Percentiles rank a stretch among this genome's conserved stretches.
These are phyloP conservation scores for Drosophila gaucha DNA, from an alignment of 2,888 invertebrate species.

Conservation along the genomic window DNA sequence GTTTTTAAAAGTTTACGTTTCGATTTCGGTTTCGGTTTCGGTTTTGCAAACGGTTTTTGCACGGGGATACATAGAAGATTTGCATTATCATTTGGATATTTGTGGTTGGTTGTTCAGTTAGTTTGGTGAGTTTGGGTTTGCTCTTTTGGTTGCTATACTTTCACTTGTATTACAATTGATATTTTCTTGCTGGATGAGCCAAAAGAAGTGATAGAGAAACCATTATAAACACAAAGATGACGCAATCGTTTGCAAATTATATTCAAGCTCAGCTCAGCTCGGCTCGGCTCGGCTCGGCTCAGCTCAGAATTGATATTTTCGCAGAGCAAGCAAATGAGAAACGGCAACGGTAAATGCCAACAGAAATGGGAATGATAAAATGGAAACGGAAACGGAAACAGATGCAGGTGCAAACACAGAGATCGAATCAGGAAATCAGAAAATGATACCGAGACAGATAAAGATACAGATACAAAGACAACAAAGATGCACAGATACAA, in stretches of 20 bases:
- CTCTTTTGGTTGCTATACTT: slow-evolving; percentile 77
- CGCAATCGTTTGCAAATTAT: slow-evolving; percentile 16
- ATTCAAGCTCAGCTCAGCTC: slow-evolving; percentile 14
- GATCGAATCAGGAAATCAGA: slow-evolving; percentile 7
- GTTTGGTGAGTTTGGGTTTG: slow-evolving; percentile 67
- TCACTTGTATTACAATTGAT: slow-evolving; percentile 82
- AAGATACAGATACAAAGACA: slow-evolving; percentile 4
- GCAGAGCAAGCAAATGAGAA: slow-evolving; percentile 79
- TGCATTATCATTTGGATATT: slow-evolving; percentile 65
- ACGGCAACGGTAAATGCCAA: slow-evolving; percentile 38
- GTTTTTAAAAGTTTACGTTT: slow-evolving; percentile 16
- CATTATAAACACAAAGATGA: slow-evolving; percentile 52
- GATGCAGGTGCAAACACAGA: slow-evolving; percentile 11
- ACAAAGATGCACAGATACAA: slow-evolving; percentile 10
- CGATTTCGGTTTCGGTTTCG: slow-evolving; percentile 21
- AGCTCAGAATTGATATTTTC: slow-evolving; percentile 19
- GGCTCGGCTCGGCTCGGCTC: slow-evolving; percentile 2
- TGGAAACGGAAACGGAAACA: not conserved
- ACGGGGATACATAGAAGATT: slow-evolving; percentile 77
- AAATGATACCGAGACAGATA: slow-evolving; percentile 8
- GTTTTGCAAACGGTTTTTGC: slow-evolving; percentile 37
- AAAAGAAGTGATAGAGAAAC: slow-evolving; percentile 66
- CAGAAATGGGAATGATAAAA: slow-evolving; percentile 3
- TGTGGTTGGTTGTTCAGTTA: slow-evolving; percentile 43
- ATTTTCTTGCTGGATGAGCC: slow-evolving; percentile 76